phyloP scores from a whole-genome alignment of 1,140 invertebrate genomes.

The Zaprionus camerounensis region DNA sequence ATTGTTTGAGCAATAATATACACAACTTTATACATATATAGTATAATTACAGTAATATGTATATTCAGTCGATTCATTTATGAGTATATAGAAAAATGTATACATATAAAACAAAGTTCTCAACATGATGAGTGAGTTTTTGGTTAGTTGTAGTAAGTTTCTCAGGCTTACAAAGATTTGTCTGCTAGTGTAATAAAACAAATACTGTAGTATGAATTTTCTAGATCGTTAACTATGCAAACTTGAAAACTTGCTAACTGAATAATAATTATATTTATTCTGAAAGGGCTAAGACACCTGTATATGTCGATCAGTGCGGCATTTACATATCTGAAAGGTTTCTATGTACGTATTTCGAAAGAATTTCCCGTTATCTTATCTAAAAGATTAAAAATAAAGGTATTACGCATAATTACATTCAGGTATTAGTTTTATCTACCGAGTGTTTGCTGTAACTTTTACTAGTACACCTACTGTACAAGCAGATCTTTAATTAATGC shows the following conservation, averaged over 20 bases:
- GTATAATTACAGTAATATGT: background rate
- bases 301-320: too few relatives aligned
- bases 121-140: too few relatives aligned
- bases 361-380: background rate
- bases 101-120: background rate
- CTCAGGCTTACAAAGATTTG: background rate
- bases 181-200: background rate
- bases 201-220: background rate
- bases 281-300: background rate
- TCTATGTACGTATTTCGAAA: background rate
- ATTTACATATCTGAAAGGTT: too few relatives aligned
- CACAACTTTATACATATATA: background rate
- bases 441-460: background rate
- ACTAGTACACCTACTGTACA: background rate
- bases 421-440: background rate
- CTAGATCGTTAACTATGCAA: slow-evolving; percentile 4
- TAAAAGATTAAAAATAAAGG: background rate
- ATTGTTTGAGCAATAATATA: slow-evolving; percentile 8
- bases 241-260: background rate
- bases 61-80: background rate
- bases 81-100: background rate
- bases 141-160: background rate
- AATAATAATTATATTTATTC: slow-evolving; percentile 1
- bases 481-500: slow-evolving; percentile 3
- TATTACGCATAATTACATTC: too few relatives aligned